A percentile compares a stretch with the other conserved stretches of the same genome.
phyloP scores from a whole-genome alignment of 2,797 vertebrate genomes.

The Craterocephalus amniculus region DNA sequence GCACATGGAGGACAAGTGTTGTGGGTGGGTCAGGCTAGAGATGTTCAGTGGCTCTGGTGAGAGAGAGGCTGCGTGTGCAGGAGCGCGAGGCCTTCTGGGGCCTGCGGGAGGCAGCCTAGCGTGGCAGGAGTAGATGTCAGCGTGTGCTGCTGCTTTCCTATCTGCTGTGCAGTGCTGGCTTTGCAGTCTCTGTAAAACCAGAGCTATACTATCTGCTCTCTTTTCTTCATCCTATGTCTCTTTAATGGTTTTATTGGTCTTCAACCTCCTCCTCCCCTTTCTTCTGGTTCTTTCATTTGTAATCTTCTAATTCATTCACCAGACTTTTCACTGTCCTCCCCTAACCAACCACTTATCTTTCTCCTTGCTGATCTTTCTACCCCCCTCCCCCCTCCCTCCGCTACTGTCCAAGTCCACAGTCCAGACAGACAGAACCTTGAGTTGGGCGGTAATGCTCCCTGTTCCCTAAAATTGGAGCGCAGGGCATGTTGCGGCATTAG shows the following conservation, averaged over 20 bases:
- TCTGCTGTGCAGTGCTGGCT: conserved; percentile 71
- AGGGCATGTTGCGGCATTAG: conserved; percentile 90
- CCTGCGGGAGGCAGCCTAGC: conserved; percentile 70
- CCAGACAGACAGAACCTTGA: conserved; percentile 82
- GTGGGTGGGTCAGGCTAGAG: conserved; percentile 66
- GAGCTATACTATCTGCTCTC: conserved; percentile 50
- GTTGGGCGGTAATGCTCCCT: conserved; percentile 83
- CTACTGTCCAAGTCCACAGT: conserved; percentile 66
- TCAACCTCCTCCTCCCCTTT: conserved; percentile 10
- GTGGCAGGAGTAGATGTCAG: conserved; percentile 77
- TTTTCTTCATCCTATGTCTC: conserved; percentile 16
- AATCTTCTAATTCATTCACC: conserved; percentile 58
- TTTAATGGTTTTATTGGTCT: conserved; percentile 31
- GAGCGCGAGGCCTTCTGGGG: conserved; percentile 69
- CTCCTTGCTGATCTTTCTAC: conserved; percentile 35
- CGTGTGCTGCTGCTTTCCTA: conserved; percentile 68
- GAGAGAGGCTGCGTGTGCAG: conserved; percentile 49
- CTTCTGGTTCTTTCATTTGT: conserved; percentile 37
- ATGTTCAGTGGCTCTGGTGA: conserved; percentile 65
- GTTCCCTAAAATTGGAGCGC: conserved; percentile 88
- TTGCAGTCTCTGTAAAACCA: conserved; percentile 77
- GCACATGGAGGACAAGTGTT: conserved; percentile 71
- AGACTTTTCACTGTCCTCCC: conserved; percentile 49
- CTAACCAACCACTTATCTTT: conserved; percentile 29
- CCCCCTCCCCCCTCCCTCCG: conserved; percentile 23